Conservation (phyloP, 1,140 invertebrate genomes). For the Aphelenchoides fujianensis region DNA sequence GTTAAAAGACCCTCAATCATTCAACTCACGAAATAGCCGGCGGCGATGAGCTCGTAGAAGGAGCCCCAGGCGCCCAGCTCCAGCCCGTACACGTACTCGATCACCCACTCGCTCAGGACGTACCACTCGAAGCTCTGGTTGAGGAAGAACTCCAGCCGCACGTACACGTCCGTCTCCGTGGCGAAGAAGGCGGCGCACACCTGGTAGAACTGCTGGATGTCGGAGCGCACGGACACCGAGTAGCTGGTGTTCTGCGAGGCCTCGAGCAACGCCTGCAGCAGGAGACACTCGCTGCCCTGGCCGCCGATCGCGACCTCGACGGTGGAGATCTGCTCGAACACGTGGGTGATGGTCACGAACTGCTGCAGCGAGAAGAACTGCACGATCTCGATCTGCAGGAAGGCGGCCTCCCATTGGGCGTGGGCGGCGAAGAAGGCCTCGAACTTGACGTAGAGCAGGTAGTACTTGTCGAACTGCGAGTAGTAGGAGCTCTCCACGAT, state of each 20-base stretch:
- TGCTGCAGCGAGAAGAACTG: background rate
- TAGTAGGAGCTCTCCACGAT: background rate
- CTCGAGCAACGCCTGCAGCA: background rate
- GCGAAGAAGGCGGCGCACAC: background rate
- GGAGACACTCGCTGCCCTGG: slow-evolving; percentile 1
- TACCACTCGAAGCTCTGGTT: background rate
- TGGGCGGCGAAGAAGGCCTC: background rate
- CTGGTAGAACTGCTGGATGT: slow-evolving; percentile 18
- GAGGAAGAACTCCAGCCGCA: slow-evolving; percentile 2
- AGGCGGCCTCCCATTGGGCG: background rate
- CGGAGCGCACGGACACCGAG: slow-evolving; percentile 8
- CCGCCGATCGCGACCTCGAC: background rate
- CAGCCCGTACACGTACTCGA: background rate
- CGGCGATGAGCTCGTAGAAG: background rate
- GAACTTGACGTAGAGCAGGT: slow-evolving; percentile 5
- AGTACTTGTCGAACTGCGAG: slow-evolving; percentile 3
- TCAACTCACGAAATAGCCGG: slow-evolving; percentile 1
- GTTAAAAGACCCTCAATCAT: no score
- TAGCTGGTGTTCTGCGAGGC: slow-evolving; percentile 19
- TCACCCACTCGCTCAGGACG: background rate
- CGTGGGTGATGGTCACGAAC: background rate
- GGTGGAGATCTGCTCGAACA: background rate
- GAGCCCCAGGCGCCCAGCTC: background rate
- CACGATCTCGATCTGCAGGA: background rate
- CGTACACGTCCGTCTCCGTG: background rate